Evolutionary conservation across 2,113 vertebrate species (phyloP), one percentile per base, ranked within the genome.

Genomic region (Leptobrachium leishanense): DNA sequence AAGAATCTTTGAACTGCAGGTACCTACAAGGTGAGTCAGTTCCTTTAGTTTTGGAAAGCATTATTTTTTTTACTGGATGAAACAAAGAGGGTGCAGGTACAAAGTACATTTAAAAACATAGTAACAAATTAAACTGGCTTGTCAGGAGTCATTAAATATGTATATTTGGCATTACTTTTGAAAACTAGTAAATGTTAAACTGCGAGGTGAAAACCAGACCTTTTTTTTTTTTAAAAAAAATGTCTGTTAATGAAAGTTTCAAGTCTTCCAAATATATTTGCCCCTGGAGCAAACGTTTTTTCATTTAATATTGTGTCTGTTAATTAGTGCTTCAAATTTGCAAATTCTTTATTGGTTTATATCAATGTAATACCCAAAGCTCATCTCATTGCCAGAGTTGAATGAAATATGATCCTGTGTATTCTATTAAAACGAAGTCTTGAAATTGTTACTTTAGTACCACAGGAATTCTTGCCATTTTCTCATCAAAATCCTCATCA

Each of bases 361-460:
- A 91, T 94, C 90, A 90, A 82, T 91, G 91, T 90, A 92, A 92
- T 94, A 94, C 91, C 92, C 93, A 93, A 88, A 94, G 94, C 93
- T 94, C 92, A 95, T 94, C 92, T 94, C 89, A 90, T 93, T 92
- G 90, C 91, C 91, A 94, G 91, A 92, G 93, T 93, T 93, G 90
- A 95, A 95, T 94, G 93, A 96, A 95, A 95, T 94, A 92, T 90
- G 91, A 95, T 93, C 90, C 87, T 91, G 90, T 94, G 94, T 94
- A 92, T 94, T 94, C 92, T 94, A 94, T 93, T 95, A 94, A 94
- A 95, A 90, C 0, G 90, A 90, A 92, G 92, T 83, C 89, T 91
- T 90, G 91, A 94, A 94, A 94, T 92, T 90, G 92, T 94, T 94
- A 94, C 92, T 90, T 93, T 93, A 94, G 91, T 92, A 92, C 91